These are phyloP conservation scores for Pachyuromys duprasi DNA, from an alignment of 2,797 vertebrate genomes.

Conservation along the genomic window DNA sequence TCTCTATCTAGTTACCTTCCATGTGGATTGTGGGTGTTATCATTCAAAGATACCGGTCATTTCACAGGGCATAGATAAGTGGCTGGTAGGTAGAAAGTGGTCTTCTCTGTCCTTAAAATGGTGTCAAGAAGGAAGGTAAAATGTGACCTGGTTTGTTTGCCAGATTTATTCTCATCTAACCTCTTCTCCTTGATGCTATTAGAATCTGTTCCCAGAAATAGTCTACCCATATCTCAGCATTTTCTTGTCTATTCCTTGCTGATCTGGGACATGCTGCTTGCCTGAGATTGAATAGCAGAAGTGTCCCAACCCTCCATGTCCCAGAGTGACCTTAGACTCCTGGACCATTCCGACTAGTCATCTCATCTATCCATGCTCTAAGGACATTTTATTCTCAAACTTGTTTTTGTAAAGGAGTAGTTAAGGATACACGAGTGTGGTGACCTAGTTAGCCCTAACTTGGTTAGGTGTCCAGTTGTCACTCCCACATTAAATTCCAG, in stretches of 20 bases:
- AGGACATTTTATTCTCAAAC: background rate
- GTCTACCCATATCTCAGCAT: background rate
- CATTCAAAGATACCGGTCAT: background rate
- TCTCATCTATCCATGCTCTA: background rate
- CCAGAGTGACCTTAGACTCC: background rate
- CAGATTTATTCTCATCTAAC: background rate
- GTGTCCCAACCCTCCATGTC: background rate
- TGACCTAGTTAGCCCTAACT: background rate
- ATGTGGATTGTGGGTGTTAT: background rate
- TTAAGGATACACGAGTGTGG: background rate
- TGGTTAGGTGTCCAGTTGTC: background rate
- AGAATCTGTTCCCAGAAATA: background rate
- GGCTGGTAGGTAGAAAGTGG: background rate
- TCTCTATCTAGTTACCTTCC: background rate
- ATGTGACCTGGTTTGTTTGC: background rate
- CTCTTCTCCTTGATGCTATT: background rate
- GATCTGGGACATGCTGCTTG: background rate
- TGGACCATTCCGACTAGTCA: background rate
- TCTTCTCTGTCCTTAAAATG: background rate
- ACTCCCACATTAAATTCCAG: background rate
- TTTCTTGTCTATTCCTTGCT: background rate
- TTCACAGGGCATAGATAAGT: background rate
- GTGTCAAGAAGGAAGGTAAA: background rate
- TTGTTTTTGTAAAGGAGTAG: background rate
- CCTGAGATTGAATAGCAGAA: background rate